Evolutionary conservation across 2,113 vertebrate species (phyloP), one percentile per base, ranked within the genome.

Genomic region (Deroptyus accipitrinus): DNA sequence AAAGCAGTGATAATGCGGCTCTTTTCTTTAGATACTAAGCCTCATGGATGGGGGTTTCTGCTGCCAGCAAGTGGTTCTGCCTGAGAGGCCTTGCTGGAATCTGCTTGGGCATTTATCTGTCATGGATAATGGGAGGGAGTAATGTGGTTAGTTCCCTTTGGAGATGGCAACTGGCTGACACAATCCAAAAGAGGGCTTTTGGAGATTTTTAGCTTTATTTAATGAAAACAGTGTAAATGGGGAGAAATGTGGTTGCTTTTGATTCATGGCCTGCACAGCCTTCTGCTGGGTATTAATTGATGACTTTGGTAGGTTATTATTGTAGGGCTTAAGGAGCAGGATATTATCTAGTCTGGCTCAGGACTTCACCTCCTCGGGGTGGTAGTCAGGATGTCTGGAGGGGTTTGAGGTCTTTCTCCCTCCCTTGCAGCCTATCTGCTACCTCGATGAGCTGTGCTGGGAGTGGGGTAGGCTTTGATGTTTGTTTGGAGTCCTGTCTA

Each of bases 401-500:
- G 70, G 54, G 27, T 92, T 19, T 10, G 31, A 57, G 73, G 41
- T 23, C 33, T 86, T 70, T 75, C 67, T 16, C 17, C 74, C 59
- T 59, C 54, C 66, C 46, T 63, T 46, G 13, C 67, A 90, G 68
- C 91, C 79, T 79, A 88, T 92, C 88, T 90, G 95, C 73, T 80
- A 83, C 79, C 73, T 86, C 33, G 76, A 76, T 54, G 91, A 89
- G 73, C 68, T 83, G 69, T 37, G 6, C 80, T 61, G 73, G 27
- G 68, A 94, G 33, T 49, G 68, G 44, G 91, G 74, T 42, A 41
- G 76, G 9, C 94, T 95, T 95, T 95, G 94, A 92, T 91, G 95
- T 94, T 94, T 88, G 83, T 93, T 94, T 95, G 91, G 91, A 95
- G 91, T 95, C 83, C 81, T 92, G 91, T 95, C 91, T 94, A 87